Evolutionary conservation across 2,113 vertebrate genomes (phyloP).

Genomic region (Mus spicilegus): DNA sequence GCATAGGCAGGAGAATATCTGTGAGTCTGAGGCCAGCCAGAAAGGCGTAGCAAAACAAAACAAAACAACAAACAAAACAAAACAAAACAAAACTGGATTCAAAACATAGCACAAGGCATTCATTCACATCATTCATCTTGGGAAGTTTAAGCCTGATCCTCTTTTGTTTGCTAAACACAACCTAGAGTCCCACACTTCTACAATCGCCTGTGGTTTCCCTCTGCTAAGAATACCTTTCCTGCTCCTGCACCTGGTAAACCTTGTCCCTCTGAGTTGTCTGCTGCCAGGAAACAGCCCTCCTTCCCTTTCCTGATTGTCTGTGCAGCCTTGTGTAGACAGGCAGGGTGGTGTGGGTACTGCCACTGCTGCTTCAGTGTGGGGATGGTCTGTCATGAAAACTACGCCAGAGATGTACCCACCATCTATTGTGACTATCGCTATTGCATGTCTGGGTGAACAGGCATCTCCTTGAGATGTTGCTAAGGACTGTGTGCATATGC

Average conservation of each 20-base stretch:
- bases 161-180: background rate
- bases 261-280: background rate
- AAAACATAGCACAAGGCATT: background rate
- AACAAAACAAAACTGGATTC: background rate
- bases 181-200: background rate
- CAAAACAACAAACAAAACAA: background rate
- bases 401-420: background rate
- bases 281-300: background rate
- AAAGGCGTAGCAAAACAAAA: background rate
- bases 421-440: background rate
- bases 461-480: background rate
- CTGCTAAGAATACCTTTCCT: slow-evolving; percentile 32
- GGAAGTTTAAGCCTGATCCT: background rate
- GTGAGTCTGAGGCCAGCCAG: background rate
- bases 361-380: background rate
- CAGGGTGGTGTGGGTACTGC: no score
- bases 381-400: background rate
- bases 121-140: background rate
- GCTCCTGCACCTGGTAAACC: background rate
- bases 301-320: background rate
- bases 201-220: background rate
- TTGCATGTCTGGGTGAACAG: background rate
- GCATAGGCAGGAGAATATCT: background rate
- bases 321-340: background rate
- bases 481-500: background rate